Base-by-base conservation (phyloP, 2,888 invertebrate species). In the Stictocephala bisonia region DNA sequence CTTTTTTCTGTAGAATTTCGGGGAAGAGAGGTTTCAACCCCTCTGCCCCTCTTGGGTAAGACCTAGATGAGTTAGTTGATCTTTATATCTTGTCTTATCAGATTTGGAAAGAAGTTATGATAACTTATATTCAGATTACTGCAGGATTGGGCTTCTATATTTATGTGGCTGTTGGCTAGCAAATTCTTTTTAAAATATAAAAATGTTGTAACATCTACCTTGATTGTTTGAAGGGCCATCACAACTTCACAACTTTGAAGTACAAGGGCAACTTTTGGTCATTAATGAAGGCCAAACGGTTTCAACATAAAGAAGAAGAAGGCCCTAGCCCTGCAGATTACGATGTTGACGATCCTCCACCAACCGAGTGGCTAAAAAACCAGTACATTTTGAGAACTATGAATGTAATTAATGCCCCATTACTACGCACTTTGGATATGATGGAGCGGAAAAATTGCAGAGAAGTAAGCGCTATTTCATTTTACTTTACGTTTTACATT, bases 191-290 rank as follows among this genome's bases (percentile, higher is more conserved):
- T n/a, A n/a, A n/a, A n/a, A n/a, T n/a, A n/a, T n/a, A n/a, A n/a
- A n/a, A n/a, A n/a, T n/a, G n/a, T n/a, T n/a, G n/a, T n/a, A n/a
- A n/a, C n/a, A n/a, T n/a, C n/a, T n/a, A n/a, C n/a, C n/a, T n/a
- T n/a, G n/a, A n/a, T 35, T 35, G 3, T 22, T 60, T 60, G 7
- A 6, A 60, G 60, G 60, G 60, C 1, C 11, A 35, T 22, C 29
- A 60, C 3, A 60, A 60, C 60, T 60, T 22, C 40, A 60, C 60
- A 40, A 64, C 64, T n/a, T 7, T 26, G 27, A 24, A 44, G 22
- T 64, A 64, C 40, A 64, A 64, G 40, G 64, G 64, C 3, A 64
- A 41, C 27, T 64, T 64, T 27, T 64, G 64, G 64, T 64, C 64
- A 3, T 44, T 44, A 1, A 11, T 24, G 20, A 64, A 24, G 7